phyloP scores from a whole-genome alignment of 2,888 invertebrate genomes.

The Liodrosophila aerea region DNA sequence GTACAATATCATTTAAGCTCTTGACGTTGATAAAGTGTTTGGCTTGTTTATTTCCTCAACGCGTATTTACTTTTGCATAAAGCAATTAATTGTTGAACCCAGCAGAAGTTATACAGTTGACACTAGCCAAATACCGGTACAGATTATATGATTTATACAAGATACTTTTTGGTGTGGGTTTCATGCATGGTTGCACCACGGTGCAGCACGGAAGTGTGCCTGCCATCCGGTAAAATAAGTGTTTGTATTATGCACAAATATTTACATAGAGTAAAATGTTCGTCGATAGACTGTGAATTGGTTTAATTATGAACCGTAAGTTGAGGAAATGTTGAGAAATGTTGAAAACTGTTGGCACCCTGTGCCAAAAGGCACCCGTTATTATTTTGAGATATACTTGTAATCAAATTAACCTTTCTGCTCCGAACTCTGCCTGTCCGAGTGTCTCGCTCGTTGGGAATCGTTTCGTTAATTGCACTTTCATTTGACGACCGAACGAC shows the following conservation, averaged over 20 bases:
- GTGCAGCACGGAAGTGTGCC: slow-evolving; percentile 37
- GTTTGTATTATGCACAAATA: slow-evolving; percentile 24
- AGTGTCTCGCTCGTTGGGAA: slow-evolving; percentile 20
- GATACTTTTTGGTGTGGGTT: background rate
- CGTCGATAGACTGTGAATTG: background rate
- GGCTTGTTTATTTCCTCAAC: slow-evolving; percentile 53
- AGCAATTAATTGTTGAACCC: slow-evolving; percentile 45
- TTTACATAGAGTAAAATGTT: slow-evolving; percentile 15
- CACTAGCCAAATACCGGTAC: slow-evolving; percentile 16
- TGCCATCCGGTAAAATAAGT: slow-evolving; percentile 34
- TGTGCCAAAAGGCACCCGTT: slow-evolving; percentile 32
- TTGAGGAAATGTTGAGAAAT: slow-evolving; percentile 6
- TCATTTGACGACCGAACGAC: slow-evolving; percentile 50
- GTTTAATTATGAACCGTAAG: slow-evolving; percentile 6
- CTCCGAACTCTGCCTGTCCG: slow-evolving; percentile 14
- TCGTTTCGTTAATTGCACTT: slow-evolving; percentile 69
- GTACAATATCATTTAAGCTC: slow-evolving; percentile 50
- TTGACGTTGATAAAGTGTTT: slow-evolving; percentile 68
- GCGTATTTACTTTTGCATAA: slow-evolving; percentile 45
- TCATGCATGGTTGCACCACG: slow-evolving; percentile 43
- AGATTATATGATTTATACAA: background rate
- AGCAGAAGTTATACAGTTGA: slow-evolving; percentile 30
- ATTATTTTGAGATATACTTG: slow-evolving; percentile 16
- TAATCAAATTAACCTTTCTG: slow-evolving; percentile 76
- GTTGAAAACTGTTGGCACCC: slow-evolving; percentile 29